Conservation (phyloP, 2,797 vertebrate species). For the Lithobates sylvaticus region DNA sequence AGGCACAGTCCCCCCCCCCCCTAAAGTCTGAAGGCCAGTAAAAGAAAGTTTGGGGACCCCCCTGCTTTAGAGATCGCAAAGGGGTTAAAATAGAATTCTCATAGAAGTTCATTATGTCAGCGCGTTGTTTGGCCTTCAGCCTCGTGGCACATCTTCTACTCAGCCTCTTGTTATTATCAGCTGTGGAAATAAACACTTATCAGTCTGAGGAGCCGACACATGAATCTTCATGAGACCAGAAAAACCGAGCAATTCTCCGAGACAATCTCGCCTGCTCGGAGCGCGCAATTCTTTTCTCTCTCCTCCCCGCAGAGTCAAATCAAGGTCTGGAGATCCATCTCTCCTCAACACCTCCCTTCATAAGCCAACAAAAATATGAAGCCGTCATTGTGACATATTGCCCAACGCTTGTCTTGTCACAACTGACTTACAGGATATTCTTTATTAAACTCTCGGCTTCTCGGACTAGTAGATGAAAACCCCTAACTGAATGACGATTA, state of each 20-base stretch:
- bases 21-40: too few species aligned
- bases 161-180: slow-evolving; percentile 24
- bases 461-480: not conserved
- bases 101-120: too few species aligned
- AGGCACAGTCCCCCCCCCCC: too few species aligned
- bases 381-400: slow-evolving; percentile 45
- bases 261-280: slow-evolving; percentile 21
- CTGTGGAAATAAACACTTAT: slow-evolving; percentile 33
- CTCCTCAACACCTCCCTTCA: slow-evolving; percentile 18
- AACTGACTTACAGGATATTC: not conserved
- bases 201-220: slow-evolving; percentile 18
- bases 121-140: too few species aligned
- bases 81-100: too few species aligned
- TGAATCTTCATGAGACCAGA: slow-evolving; percentile 36
- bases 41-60: too few species aligned
- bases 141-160: slow-evolving; percentile 3
- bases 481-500: too few species aligned
- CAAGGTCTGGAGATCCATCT: slow-evolving; percentile 48
- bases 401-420: not conserved
- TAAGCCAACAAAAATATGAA: slow-evolving; percentile 46
- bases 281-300: slow-evolving; percentile 10
- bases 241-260: slow-evolving; percentile 17
- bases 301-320: slow-evolving; percentile 50
- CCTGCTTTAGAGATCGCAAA: too few species aligned
- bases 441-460: not conserved